Base-by-base conservation (phyloP, 2,113 vertebrate species). In the Microtus montanus region DNA sequence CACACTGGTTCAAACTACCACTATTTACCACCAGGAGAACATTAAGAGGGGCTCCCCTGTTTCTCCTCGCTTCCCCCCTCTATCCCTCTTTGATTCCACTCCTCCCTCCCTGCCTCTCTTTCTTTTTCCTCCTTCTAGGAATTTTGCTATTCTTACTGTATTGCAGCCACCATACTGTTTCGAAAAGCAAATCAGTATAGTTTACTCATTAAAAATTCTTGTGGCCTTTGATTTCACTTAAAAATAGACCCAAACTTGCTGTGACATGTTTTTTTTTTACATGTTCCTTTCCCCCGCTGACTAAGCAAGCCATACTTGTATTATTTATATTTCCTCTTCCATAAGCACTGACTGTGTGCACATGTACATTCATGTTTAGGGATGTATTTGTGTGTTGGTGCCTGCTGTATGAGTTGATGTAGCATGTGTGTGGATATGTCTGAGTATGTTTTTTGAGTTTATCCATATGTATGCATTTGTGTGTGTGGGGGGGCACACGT, bases 131-230 rank as follows among this genome's bases (percentile, higher is more conserved):
- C 2, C 6, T 33, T 33, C 10, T 13, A 13, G 3, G 47, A 14
- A 71, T 71, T 90, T 24, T 54, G 44, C 8, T 15, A 2, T 52
- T 49, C 33, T 35, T 87, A 90, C 17, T 73, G 58, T 8, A 6
- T 38, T 26, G 41, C 0, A 92, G 68, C 4, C 7, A 41, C 1
- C 13, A 1, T 26, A 5, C 14, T 68, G 22, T 52, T 89, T 75
- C 74, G 93, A 80, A 92, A 88, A 91, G n/a, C 8, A 87, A 78
- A 80, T 64, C 38, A 80, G 13, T 47, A 90, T 54, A 44, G 41
- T 38, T 84, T 30, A 79, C 1, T 91, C 24, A 13, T 85, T 94
- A 88, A 83, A 85, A 90, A 63, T 49, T 35, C 52, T 19, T 14
- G n/a, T 26, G 33, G 28, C 2, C 73, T 79, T 73, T 64, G 88